Evolutionary conservation across 2,797 vertebrate genomes (phyloP), one percentile per base, ranked within the genome.

Genomic region (Propithecus deckenii): DNA sequence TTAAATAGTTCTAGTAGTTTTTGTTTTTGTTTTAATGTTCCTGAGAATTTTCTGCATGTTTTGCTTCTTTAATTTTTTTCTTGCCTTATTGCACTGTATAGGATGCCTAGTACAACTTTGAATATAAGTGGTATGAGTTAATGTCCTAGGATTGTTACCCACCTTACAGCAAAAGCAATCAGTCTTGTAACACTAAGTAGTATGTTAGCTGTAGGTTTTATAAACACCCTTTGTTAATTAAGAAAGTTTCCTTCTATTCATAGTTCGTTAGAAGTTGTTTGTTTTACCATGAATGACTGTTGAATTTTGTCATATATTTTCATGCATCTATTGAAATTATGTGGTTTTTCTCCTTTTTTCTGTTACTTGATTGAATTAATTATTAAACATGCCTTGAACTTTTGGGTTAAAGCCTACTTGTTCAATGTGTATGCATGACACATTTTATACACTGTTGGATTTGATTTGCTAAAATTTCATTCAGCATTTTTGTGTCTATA

Each of bases 11-110:
- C 10, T 41, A 75, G 7, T 32, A 90, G 50, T 32, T 52, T 61
- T 59, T 41, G 4, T 23, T 67, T 78, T 74, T 63, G 14, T 61
- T 43, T 84, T 85, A 59, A 46, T 13, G 23, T 52, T 86, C 17
- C 48, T 83, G 38, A 25, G 1, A 32, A 89, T 75, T 48, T 89
- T 69, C 28, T 76, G 48, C 11, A 74, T 55, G n/a, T 7, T 69
- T 92, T 95, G 35, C 18, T 61, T 65, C 46, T 75, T 86, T 79
- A 57, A 63, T 89, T 95, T 75, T 80, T 95, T 75, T 15, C 43
- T 84, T 79, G 18, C 30, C 41, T 76, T 88, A 46, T 35, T 74
- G 10, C 23, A 79, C 55, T 89, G 50, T 41, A 12, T 83, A 61
- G 17, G 41, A 67, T 46, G 30, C 5, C 48, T 5, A 89, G 41